Evolutionary conservation across 2,113 vertebrate species (phyloP).

Genomic region (Chrysemys picta): DNA sequence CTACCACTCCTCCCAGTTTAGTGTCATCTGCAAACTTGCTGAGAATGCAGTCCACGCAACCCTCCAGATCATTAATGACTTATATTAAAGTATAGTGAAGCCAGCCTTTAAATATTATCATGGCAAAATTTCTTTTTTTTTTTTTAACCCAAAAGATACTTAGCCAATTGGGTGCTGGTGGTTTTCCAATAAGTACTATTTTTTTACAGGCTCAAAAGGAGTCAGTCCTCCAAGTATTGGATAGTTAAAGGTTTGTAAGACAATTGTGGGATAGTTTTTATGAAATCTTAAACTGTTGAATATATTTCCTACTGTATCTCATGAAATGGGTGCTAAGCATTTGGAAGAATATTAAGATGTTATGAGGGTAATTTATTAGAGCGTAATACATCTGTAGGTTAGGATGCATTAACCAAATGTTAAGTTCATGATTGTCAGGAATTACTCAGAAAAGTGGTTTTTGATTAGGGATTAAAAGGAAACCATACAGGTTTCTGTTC

Average conservation of each 20-base stretch:
- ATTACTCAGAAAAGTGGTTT: not conserved
- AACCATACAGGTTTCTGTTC: not conserved
- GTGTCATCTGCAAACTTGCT: too few relatives aligned
- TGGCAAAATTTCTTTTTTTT: not conserved
- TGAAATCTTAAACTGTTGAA: not conserved
- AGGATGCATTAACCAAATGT: not conserved
- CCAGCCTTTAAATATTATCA: not conserved
- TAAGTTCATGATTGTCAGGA: not conserved
- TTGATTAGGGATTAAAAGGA: not conserved
- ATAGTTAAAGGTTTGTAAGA: not conserved
- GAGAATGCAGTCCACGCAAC: too few relatives aligned
- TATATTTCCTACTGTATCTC: not conserved
- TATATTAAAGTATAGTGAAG: not conserved
- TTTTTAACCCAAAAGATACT: not conserved
- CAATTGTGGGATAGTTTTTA: not conserved
- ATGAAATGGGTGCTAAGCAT: not conserved
- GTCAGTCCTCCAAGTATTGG: not conserved
- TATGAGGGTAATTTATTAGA: not conserved
- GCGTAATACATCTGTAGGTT: accelerated
- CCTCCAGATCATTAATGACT: not conserved
- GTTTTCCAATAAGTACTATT: not conserved
- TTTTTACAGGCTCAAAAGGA: not conserved
- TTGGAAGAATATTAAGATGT: not conserved
- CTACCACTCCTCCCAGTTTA: too few relatives aligned
- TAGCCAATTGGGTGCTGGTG: not conserved